Percentiles rank a stretch among this genome's conserved stretches.
Evolutionary conservation across 1,140 invertebrate genomes (phyloP).

Genomic region (Glossosoma conforme): DNA sequence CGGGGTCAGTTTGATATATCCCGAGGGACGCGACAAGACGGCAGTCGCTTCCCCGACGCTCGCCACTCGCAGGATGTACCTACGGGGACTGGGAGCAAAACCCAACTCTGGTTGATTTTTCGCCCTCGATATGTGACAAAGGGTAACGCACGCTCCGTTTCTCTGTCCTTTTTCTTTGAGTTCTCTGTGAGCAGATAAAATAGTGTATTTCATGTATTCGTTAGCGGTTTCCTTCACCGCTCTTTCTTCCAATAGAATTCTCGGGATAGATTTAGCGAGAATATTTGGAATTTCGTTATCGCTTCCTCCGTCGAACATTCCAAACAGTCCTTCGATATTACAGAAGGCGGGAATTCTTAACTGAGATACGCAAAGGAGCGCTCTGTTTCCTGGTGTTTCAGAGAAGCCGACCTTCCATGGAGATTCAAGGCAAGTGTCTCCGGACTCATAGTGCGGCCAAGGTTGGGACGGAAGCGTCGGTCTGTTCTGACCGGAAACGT

Average conservation of each 20-base stretch:
- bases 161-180: slow-evolving; percentile 66
- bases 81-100: slow-evolving; percentile 43
- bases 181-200: slow-evolving; percentile 70
- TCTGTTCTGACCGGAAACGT: slow-evolving; percentile 73
- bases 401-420: slow-evolving; percentile 79
- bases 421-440: slow-evolving; percentile 53
- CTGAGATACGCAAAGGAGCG: slow-evolving; percentile 70
- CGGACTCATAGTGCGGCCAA: slow-evolving; percentile 54
- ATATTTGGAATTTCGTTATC: slow-evolving; percentile 62
- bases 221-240: slow-evolving; percentile 71
- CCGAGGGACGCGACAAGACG: slow-evolving; percentile 61
- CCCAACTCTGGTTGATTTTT: slow-evolving; percentile 48
- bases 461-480: slow-evolving; percentile 59
- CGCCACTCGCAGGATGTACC: slow-evolving; percentile 63
- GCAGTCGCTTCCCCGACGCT: slow-evolving; percentile 68
- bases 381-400: slow-evolving; percentile 69
- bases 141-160: slow-evolving; percentile 63
- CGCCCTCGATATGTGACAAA: slow-evolving; percentile 64
- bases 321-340: slow-evolving; percentile 73
- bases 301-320: slow-evolving; percentile 73
- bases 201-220: slow-evolving; percentile 79
- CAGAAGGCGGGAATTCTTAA: slow-evolving; percentile 70
- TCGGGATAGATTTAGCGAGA: slow-evolving; percentile 68
- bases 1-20: slow-evolving; percentile 53
- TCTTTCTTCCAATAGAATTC: slow-evolving; percentile 70